Evolutionary conservation across 2,888 invertebrate genomes (phyloP).

Genomic region (Branchipolynoe longqiensis): DNA sequence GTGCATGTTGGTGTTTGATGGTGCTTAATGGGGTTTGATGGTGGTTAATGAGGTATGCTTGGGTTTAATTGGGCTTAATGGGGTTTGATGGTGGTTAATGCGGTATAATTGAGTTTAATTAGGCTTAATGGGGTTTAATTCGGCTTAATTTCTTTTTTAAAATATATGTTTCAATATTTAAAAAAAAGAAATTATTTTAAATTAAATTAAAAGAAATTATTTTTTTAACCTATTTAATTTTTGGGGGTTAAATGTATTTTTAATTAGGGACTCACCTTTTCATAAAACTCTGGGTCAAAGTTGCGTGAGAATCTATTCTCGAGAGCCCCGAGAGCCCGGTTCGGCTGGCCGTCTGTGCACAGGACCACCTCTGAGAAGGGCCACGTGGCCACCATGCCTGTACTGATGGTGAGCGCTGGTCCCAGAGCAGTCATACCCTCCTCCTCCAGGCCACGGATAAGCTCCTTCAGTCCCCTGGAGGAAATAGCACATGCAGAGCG

Average conservation of each 20-base stretch:
- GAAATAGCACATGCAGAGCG: neutral
- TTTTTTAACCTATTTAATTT: too few relatives aligned
- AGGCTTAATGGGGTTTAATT: too few relatives aligned
- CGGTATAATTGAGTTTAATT: too few relatives aligned
- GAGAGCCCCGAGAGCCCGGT: slow-evolving; percentile 72
- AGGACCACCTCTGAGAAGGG: slow-evolving; percentile 76
- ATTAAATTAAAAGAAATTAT: too few relatives aligned
- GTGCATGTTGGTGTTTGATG: too few relatives aligned
- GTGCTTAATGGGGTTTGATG: too few relatives aligned
- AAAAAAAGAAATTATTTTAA: too few relatives aligned
- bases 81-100: too few relatives aligned
- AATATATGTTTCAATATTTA: neutral
- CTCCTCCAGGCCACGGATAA: slow-evolving; percentile 67
- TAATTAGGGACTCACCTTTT: slow-evolving; percentile 60
- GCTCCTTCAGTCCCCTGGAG: slow-evolving; percentile 55
- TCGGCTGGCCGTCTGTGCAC: slow-evolving; percentile 79
- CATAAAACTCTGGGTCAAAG: slow-evolving; percentile 60
- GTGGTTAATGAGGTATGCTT: too few relatives aligned
- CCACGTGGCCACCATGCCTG: slow-evolving; percentile 71
- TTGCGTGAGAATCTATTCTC: slow-evolving; percentile 32
- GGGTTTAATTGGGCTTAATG: too few relatives aligned
- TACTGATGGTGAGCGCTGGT: slow-evolving; percentile 74
- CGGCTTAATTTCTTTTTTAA: too few relatives aligned
- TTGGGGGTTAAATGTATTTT: too few relatives aligned
- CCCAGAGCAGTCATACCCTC: slow-evolving; percentile 75